Percentiles rank a stretch among this genome's conserved stretches.
Evolutionary conservation across 2,888 invertebrate species (phyloP).

Genomic region (Rhynchonema sp.): DNA sequence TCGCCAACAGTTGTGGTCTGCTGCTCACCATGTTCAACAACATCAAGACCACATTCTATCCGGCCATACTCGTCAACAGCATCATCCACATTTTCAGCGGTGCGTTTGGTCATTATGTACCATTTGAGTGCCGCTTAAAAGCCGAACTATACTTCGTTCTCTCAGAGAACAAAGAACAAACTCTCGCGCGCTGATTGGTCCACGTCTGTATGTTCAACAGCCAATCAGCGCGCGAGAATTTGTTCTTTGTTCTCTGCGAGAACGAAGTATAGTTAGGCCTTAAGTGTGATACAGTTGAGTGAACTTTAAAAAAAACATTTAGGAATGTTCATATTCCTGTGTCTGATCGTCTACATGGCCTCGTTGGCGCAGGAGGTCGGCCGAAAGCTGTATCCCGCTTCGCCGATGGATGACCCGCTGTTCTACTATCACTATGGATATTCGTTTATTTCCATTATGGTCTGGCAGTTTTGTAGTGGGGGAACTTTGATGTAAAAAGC

Average conservation of each 20-base stretch:
- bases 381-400: slow-evolving; percentile 22
- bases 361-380: slow-evolving; percentile 18
- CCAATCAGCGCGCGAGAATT: no score
- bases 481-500: background rate
- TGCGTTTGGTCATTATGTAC: slow-evolving; percentile 2
- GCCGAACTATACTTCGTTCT: no score
- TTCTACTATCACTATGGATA: slow-evolving; percentile 25
- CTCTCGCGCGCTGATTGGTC: no score
- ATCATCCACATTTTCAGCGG: slow-evolving; percentile 23
- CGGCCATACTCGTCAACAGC: slow-evolving; percentile 15
- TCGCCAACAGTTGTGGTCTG: slow-evolving; percentile 11
- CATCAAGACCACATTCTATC: slow-evolving; percentile 16
- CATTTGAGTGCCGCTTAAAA: no score
- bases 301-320: background rate
- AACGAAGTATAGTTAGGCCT: no score
- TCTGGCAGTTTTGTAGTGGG: slow-evolving; percentile 1
- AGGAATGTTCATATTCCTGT: slow-evolving; percentile 21
- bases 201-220: background rate
- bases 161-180: no score
- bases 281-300: no score
- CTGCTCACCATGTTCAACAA: slow-evolving; percentile 14
- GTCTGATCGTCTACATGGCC: slow-evolving; percentile 25
- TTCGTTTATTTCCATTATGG: slow-evolving; percentile 22
- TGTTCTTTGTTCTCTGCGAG: no score
- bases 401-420: slow-evolving; percentile 25